A percentile compares a stretch with the other conserved stretches of the same genome.
Conservation (phyloP, 2,888 invertebrate species). For the Chorisops tibialis region DNA sequence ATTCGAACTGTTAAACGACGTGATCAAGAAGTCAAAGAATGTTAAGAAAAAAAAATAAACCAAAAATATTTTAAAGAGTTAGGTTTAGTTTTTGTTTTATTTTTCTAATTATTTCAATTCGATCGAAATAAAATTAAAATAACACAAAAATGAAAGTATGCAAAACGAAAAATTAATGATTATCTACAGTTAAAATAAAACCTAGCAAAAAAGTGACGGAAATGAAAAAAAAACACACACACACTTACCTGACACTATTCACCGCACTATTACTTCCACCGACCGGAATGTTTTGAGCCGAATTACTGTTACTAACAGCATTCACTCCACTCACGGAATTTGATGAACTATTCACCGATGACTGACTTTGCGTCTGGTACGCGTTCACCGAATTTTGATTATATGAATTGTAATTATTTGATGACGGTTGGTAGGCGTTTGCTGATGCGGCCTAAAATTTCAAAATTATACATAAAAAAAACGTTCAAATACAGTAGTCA, state of each 20-base stretch:
- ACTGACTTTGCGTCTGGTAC: conserved; percentile 46
- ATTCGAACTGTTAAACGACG: conserved; percentile 45
- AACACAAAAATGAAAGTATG: not conserved
- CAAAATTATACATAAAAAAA: not conserved
- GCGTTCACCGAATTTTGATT: conserved; percentile 51
- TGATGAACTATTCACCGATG: conserved; percentile 29
- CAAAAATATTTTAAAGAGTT: no score
- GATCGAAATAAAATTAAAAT: not conserved
- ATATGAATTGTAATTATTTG: conserved; percentile 47
- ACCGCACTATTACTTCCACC: conserved; percentile 44
- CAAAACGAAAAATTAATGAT: not conserved
- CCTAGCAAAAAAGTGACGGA: not conserved
- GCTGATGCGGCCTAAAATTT: conserved; percentile 43
- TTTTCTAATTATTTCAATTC: no score
- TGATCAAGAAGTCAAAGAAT: not conserved
- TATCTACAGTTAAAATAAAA: conserved; percentile 3
- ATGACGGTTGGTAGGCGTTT: conserved; percentile 49
- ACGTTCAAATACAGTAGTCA: not conserved
- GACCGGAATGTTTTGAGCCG: conserved; percentile 52
- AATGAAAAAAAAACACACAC: no score
- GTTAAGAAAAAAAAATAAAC: conserved; percentile 5
- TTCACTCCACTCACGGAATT: conserved; percentile 37
- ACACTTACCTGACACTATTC: conserved; percentile 47
- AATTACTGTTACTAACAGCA: conserved; percentile 42
- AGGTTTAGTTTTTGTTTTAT: not conserved